Conservation (phyloP, 2,888 invertebrate species). For the Pyrrhia umbra region DNA sequence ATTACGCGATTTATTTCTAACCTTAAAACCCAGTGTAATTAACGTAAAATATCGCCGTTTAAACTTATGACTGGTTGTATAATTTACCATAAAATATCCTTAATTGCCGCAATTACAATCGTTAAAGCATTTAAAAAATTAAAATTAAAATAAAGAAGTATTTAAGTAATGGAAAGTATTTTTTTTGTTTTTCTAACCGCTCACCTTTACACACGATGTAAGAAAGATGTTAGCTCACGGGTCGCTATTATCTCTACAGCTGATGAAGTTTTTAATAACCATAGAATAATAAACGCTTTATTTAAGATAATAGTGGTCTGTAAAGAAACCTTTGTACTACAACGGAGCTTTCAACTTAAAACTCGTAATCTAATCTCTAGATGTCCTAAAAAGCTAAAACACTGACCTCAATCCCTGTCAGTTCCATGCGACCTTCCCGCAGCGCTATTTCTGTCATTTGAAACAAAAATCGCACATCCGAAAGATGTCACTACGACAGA, state of each 20-base stretch:
- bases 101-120: slow-evolving; percentile 26
- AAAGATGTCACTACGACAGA: slow-evolving; percentile 46
- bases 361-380: slow-evolving; percentile 36
- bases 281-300: slow-evolving; percentile 26
- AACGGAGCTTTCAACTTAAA: slow-evolving; percentile 17
- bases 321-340: slow-evolving; percentile 14
- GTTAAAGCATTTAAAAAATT: slow-evolving; percentile 29
- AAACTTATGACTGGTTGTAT: slow-evolving; percentile 23
- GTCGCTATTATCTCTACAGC: background rate
- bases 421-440: slow-evolving; percentile 26
- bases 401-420: slow-evolving; percentile 31
- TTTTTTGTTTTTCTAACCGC: slow-evolving; percentile 1
- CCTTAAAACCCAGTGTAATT: slow-evolving; percentile 8
- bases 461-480: slow-evolving; percentile 40
- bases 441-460: slow-evolving; percentile 27
- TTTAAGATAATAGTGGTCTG: slow-evolving; percentile 9
- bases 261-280: background rate
- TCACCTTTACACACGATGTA: slow-evolving; percentile 16
- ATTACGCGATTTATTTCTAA: slow-evolving; percentile 14
- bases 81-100: slow-evolving; percentile 43
- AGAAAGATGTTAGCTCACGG: background rate
- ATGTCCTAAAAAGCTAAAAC: slow-evolving; percentile 31
- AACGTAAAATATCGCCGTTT: slow-evolving; percentile 29
- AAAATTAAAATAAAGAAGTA: slow-evolving; percentile 18
- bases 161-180: slow-evolving; percentile 34